Base-by-base conservation (phyloP, 2,888 invertebrate species). In the Nebria salina region DNA sequence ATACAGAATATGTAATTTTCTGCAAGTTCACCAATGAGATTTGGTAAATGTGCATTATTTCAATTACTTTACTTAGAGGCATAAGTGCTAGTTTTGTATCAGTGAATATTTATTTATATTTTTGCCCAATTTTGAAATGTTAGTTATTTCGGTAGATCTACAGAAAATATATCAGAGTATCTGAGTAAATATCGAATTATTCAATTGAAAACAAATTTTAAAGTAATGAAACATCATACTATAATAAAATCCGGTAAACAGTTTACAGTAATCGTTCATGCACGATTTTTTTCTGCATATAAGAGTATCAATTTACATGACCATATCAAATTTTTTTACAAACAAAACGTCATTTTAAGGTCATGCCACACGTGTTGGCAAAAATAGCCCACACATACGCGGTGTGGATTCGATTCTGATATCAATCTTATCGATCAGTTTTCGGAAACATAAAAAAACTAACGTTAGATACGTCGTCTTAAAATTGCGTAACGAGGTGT, bases 401-500 rank as follows among this genome's bases (percentile, higher is more conserved):
- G 54, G 54, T 54, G 54, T 54, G 54, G 54, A 7, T 54, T 54
- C 54, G 54, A 54, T 54, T 54, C 8, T 54, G 54, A 54, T 54
- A 54, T 54, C 54, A 54, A 54, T 54, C 7, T 54, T 54, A 54
- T 54, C 54, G 54, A 54, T 54, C 54, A 8, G 54, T 54, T 54
- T 54, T 54, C 54, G 54, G 54, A 13, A 1, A 54, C 54, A 54
- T 54, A 54, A 54, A 54, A 54, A 54, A 54, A 54, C 54, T 54
- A 54, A 6, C 54, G 54, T 54, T 54, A 54, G 54, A 13, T 26
- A 26, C 68, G 68, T 15, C 81, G 83, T 83, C 84, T 84, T 83
- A 84, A 85, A 84, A 85, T 85, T 84, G 84, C 84, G 83, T 84
- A 85, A 85, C 83, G 84, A 84, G 84, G 83, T 85, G 84, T 83